Percentiles rank a stretch among this genome's conserved stretches.
These are phyloP conservation scores for Cataglyphis altisquamis DNA, from an alignment of 2,888 invertebrate species.

Conservation along the genomic window DNA sequence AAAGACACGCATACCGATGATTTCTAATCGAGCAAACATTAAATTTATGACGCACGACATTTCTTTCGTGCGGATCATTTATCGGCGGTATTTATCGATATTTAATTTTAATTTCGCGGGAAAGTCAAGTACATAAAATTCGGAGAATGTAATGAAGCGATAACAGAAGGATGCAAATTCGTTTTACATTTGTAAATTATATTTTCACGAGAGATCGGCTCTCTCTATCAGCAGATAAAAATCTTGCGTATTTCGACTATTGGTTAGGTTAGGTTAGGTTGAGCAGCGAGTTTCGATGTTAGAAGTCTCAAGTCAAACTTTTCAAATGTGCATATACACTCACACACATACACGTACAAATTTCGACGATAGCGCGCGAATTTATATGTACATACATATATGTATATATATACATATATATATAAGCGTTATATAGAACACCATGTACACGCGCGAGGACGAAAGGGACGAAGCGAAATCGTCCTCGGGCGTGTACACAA, in stretches of 20 bases:
- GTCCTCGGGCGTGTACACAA: slow-evolving; percentile 39
- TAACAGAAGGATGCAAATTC: slow-evolving; percentile 21
- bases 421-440: slow-evolving; percentile 69
- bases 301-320: slow-evolving; percentile 21
- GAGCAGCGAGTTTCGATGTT: slow-evolving; percentile 3
- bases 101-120: background rate
- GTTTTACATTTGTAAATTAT: background rate
- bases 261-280: background rate
- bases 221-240: background rate
- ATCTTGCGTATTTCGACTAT: background rate
- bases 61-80: background rate
- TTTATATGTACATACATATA: slow-evolving; percentile 75
- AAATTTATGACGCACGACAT: background rate
- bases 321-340: background rate
- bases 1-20: background rate
- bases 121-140: background rate
- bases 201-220: slow-evolving; percentile 15
- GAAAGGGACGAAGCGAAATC: slow-evolving; percentile 17
- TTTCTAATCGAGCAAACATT: background rate
- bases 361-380: slow-evolving; percentile 64
- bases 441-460: slow-evolving; percentile 50
- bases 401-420: slow-evolving; percentile 73
- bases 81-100: too few species aligned
- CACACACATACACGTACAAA: slow-evolving; percentile 62
- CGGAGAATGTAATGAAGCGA: background rate